Base-by-base conservation (phyloP, 1,140 invertebrate genomes). In the Drosophila lacteicornis region DNA sequence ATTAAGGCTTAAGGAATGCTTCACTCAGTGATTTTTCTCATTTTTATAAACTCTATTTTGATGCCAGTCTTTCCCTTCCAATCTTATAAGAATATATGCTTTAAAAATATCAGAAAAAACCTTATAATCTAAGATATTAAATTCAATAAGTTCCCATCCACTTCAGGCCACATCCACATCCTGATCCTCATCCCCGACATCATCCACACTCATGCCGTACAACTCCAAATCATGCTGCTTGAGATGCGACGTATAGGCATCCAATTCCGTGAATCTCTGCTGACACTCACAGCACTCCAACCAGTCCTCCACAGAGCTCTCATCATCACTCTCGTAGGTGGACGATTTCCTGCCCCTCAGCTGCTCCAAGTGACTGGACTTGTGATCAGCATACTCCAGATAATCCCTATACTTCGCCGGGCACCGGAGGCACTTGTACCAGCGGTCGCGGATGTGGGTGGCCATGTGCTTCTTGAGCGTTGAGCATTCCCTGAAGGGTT, bases 391-490 rank as follows among this genome's bases (percentile, higher is more conserved):
- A 15, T 91, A 92, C 11, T 91, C 76, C 33, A 92, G 46, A 57
- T 91, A 92, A 43, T 92, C 90, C 15, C 82, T 74, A 42, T 71
- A 92, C 17, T 92, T 90, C 19, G 62, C 53, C 0, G 86, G 76
- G 70, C 91, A 92, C 11, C 77, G 57, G 1, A 79, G 57, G 17
- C 91, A 92, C 65, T 92, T 92, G 53, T 92, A 92, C 86, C 80
- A 91, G 11, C 91, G 84, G n/a, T 91, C 84, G 7, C 87, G 77
- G 45, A 78, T 62, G 66, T 92, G 91, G 0, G 91, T 92, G 6
- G 90, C 84, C 91, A 92, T 91, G 43, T 92, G 91, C 40, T 92
- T 92, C 36, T 92, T 92, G 0, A 92, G 71, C 0, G 91, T 92
- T 19, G 90, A 92, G 51, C 80, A 86, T 69, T 92, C 91, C 0